These are phyloP conservation scores for human (Homo sapiens) DNA, from an alignment of 2,113 vertebrate genomes.

Conservation along the genomic window DNA sequence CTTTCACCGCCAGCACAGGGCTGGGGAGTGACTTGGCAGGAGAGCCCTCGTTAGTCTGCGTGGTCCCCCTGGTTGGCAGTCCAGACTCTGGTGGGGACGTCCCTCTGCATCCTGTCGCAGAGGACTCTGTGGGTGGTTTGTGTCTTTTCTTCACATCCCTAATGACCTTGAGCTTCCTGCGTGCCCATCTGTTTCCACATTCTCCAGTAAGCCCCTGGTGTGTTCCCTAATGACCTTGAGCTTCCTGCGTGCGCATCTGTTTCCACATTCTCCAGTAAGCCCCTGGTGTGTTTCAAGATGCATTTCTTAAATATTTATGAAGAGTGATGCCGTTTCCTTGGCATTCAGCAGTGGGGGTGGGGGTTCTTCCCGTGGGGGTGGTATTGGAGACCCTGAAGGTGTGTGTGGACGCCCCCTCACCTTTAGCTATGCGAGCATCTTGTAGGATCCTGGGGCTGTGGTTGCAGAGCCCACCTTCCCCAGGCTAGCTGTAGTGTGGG, in stretches of 20 bases:
- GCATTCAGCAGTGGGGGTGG: background rate
- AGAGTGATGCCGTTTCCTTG: fast-evolving
- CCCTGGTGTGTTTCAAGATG: background rate
- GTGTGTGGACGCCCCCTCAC: background rate
- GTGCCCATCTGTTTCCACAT: background rate
- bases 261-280: background rate
- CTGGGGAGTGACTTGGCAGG: background rate
- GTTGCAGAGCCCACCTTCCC: background rate
- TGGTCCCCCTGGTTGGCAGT: fast-evolving
- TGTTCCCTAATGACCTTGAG: conserved; percentile 52
- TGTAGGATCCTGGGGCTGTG: fast-evolving
- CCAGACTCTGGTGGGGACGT: fast-evolving
- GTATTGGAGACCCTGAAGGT: background rate
- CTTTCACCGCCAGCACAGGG: background rate
- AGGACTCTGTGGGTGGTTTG: background rate
- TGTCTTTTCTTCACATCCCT: background rate
- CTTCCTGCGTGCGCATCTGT: background rate
- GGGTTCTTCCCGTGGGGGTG: fast-evolving
- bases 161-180: conserved; percentile 51
- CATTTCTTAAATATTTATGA: background rate
- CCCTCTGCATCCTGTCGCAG: background rate
- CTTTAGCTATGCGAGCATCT: background rate
- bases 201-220: background rate
- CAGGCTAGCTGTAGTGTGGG: background rate
- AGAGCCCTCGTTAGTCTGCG: fast-evolving